phyloP scores from a whole-genome alignment of 92 coral and sea anemone genomes.

The Siderastrea radians region DNA sequence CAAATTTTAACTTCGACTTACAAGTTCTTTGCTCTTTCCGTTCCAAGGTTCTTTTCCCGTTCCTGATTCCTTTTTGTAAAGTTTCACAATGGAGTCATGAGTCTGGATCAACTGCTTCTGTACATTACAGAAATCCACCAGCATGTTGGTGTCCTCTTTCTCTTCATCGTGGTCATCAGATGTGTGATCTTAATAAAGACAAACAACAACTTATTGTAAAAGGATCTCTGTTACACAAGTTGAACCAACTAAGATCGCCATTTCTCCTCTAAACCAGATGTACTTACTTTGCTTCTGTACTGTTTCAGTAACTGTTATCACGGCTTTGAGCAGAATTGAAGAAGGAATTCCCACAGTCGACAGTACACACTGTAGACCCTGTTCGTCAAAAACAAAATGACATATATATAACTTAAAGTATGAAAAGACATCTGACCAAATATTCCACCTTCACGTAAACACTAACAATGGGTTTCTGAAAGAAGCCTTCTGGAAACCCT shows the following conservation, averaged over 20 bases:
- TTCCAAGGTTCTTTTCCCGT: conserved; percentile 19
- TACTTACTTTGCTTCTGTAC: conserved; percentile 70
- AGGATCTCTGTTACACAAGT: background rate
- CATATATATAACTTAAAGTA: background rate
- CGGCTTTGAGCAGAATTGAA: conserved; percentile 79
- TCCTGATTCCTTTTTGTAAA: conserved; percentile 38
- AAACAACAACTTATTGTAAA: background rate
- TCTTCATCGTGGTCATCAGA: conserved; percentile 84
- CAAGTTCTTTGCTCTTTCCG: conserved; percentile 70
- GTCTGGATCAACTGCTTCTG: conserved; percentile 84
- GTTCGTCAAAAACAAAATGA: background rate
- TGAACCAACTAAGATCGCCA: too few relatives aligned
- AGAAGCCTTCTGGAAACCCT: too few relatives aligned
- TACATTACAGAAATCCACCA: conserved; percentile 72
- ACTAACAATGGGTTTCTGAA: too few relatives aligned
- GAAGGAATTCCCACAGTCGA: conserved; percentile 93
- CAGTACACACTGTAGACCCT: conserved; percentile 94
- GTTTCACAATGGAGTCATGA: conserved; percentile 65
- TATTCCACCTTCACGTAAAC: too few relatives aligned
- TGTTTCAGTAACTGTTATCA: conserved; percentile 69
- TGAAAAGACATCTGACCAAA: background rate
- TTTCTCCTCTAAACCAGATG: background rate
- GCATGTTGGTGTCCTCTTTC: conserved; percentile 70
- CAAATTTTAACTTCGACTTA: background rate
- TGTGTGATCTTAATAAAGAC: background rate